A percentile compares a stretch with the other conserved stretches of the same genome.
These are phyloP conservation scores for Brachymystax lenok DNA, from an alignment of 2,797 vertebrate genomes.

Conservation along the genomic window DNA sequence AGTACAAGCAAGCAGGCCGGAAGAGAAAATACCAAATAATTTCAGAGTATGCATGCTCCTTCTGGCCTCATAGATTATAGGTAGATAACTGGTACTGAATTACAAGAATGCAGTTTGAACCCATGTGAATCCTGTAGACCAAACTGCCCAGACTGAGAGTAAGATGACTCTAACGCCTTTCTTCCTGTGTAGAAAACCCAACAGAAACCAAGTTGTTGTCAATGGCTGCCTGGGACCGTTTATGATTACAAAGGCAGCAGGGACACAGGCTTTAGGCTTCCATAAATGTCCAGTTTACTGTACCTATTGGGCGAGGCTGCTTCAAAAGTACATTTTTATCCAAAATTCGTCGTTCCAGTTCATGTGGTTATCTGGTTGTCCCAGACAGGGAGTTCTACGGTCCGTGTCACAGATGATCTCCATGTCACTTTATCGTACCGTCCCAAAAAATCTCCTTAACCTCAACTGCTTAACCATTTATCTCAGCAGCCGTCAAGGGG, in stretches of 20 bases:
- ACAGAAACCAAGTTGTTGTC: not conserved
- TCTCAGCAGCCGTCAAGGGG: not conserved
- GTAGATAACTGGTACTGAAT: too few relatives aligned
- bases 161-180: not conserved
- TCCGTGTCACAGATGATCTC: conserved; percentile 53
- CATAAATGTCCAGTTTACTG: conserved; percentile 14
- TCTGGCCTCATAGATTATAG: too few relatives aligned
- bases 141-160: not conserved
- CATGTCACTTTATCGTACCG: conserved; percentile 23
- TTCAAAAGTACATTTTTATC: conserved; percentile 14
- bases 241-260: not conserved
- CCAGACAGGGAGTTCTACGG: conserved; percentile 39
- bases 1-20: not conserved
- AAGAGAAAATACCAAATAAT: not conserved
- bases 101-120: too few relatives aligned
- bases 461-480: not conserved
- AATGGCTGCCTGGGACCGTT: not conserved
- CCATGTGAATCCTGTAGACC: too few relatives aligned
- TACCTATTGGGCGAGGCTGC: conserved; percentile 7
- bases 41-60: not conserved
- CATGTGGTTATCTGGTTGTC: conserved; percentile 34
- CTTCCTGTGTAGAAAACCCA: not conserved
- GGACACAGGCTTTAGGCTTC: not conserved
- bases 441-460: conserved; percentile 26
- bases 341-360: conserved; percentile 22